These are phyloP conservation scores for Lytechinus pictus DNA, from an alignment of 35 echinoderm and acorn worm genomes.

Conservation along the genomic window DNA sequence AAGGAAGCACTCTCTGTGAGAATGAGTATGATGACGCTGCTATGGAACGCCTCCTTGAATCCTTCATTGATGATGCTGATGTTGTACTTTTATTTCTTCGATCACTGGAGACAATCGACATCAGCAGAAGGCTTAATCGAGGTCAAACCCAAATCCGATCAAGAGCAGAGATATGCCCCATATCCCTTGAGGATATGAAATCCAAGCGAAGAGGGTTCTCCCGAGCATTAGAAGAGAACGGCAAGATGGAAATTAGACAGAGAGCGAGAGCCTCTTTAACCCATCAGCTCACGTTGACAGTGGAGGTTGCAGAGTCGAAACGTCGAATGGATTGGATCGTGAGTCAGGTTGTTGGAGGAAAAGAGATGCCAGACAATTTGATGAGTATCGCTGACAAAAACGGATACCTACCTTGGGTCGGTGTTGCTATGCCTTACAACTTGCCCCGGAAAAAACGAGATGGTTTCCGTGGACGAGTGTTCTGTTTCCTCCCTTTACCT, in stretches of 20 bases:
- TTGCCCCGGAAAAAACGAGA: not conserved
- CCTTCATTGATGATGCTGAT: constrained; percentile 76
- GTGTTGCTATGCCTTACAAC: constrained; percentile 62
- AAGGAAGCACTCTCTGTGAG: constrained; percentile 29
- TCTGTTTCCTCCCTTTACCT: constrained; percentile 95
- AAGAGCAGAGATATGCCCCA: not conserved
- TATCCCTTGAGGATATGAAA: not conserved
- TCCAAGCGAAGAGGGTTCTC: not conserved
- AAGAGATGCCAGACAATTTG: constrained; percentile 31
- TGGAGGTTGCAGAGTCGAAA: not conserved
- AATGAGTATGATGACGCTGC: constrained; percentile 55
- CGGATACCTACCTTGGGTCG: constrained; percentile 77
- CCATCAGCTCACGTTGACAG: not conserved
- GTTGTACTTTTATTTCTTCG: constrained; percentile 78
- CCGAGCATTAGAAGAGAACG: not conserved
- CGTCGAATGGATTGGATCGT: constrained; percentile 53
- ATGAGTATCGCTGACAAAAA: constrained; percentile 49
- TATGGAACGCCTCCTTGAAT: constrained; percentile 50
- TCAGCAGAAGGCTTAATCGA: constrained; percentile 23
- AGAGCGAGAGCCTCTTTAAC: not conserved
- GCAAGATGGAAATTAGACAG: not conserved
- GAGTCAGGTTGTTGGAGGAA: constrained; percentile 24
- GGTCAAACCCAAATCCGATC: constrained; percentile 7
- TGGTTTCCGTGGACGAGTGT: constrained; percentile 58
- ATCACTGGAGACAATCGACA: constrained; percentile 61